phyloP scores from a whole-genome alignment of 2,113 vertebrate genomes.

The Hippolais icterina region DNA sequence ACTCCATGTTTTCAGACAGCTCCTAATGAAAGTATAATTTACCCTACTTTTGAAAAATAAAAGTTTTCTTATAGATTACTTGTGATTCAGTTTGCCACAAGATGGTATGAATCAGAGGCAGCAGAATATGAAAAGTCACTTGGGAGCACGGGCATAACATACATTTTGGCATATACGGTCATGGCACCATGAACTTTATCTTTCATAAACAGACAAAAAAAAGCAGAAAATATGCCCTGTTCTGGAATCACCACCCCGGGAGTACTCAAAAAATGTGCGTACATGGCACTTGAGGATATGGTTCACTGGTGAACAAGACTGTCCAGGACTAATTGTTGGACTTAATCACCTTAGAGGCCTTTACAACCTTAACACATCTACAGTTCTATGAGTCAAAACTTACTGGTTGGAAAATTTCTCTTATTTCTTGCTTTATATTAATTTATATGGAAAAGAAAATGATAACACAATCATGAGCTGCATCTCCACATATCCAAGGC shows the following conservation, averaged over 20 bases:
- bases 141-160: accelerated
- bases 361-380: neutral
- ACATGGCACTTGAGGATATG: neutral
- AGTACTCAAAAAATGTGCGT: neutral
- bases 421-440: neutral
- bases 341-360: neutral
- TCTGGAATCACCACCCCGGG: neutral
- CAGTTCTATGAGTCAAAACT: neutral
- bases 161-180: accelerated
- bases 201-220: neutral
- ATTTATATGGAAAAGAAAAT: neutral
- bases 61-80: neutral
- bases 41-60: neutral
- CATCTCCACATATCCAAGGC: neutral
- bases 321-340: neutral
- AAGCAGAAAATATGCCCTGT: neutral
- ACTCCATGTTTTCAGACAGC: neutral
- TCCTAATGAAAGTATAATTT: neutral
- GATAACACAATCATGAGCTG: neutral
- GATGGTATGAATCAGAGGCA: neutral
- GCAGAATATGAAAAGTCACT: neutral
- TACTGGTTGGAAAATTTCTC: neutral
- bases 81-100: neutral
- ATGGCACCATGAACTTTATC: accelerated
- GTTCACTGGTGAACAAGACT: neutral